Base-by-base conservation (phyloP, 2,113 vertebrate species). In the Grallaria varia region DNA sequence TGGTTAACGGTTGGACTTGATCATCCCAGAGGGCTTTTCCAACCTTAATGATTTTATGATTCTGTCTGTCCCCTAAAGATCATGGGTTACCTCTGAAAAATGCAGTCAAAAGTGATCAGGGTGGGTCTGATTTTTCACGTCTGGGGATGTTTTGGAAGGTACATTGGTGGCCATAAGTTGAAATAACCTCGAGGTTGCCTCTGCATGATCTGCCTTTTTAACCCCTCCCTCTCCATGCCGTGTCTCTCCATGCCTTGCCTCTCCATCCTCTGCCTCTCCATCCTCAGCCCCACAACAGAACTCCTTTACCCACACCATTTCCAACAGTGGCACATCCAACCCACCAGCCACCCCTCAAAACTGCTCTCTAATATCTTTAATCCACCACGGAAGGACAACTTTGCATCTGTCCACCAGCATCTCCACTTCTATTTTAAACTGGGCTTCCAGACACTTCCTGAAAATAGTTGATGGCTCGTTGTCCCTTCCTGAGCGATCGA, bases 361-460 rank as follows among this genome's bases (percentile, higher is more conserved):
- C 18, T 13, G 11, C 25, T 78, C 62, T 77, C 47, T 79, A n/a
- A 58, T 66, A 18, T 28, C 66, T 87, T 66, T 91, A 83, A 90
- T 55, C 72, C 39, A 73, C 31, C 84, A 71, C 24, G 8, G 21
- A 90, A 91, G 33, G 78, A 80, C 4, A 1, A 72, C 9, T 71
- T 76, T 95, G 52, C 90, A 94, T 95, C 79, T 95, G 79, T 86
- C 73, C 92, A 56, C 47, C 73, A 86, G 79, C 69, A 94, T 33
- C 90, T 56, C 93, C 28, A 42, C 37, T 87, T 91, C 85, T 95
- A 94, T 94, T 95, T 94, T 86, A 94, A 88, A 84, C 60, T 60
- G 72, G 79, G 3, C 60, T 94, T 95, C 63, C 93, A 82, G 50
- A 37, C 33, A 71, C 67, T 93, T 94, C 92, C 93, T 96, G 92